Base-by-base conservation (phyloP, 2,113 vertebrate species). In the Lipophrys pholis region DNA sequence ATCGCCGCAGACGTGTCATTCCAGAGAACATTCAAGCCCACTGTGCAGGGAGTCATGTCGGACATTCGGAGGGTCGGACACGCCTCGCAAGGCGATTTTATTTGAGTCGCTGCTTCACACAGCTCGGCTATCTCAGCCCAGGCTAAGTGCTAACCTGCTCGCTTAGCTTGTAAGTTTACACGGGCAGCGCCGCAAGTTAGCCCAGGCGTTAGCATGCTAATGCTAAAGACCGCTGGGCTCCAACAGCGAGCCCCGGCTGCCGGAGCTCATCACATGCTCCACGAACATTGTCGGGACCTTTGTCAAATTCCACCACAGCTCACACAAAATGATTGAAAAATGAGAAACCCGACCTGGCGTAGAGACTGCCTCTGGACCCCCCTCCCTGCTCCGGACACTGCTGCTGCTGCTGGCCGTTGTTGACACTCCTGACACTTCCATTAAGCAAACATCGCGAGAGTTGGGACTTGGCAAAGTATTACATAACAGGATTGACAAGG, bases 381-480 rank as follows among this genome's bases (percentile, higher is more conserved):
- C 80, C 87, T 86, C 86, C 91, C 87, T 74, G 78, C 87, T 89
- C 77, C 69, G 79, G 87, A 82, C 87, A 70, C 38, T 54, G 54
- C 83, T 61, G 58, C 66, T 54, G 52, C 52, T 76, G 77, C 80
- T 80, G 73, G 15, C 79, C 71, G 85, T 87, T 91, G 92, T 90
- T 91, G 87, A 91, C 90, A 90, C 88, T 90, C 89, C 21, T 81
- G 84, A 85, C 78, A 75, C 84, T 85, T 58, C 66, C 73, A 83
- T 82, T 40, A 15, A 40, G 48, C 6, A 85, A 88, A 83, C 62
- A 80, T 42, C 93, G 93, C 93, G 93, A 94, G 81, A 93, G 0
- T 5, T 72, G 39, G 40, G 35, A 30, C 61, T 7, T 51, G 17
- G 8, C 41, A 51, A 2, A 3, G 14, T 76, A 5, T 92, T 90